A percentile compares a stretch with the other conserved stretches of the same genome.
Conservation (phyloP, 2,888 invertebrate genomes). For the Villa cingulata region DNA sequence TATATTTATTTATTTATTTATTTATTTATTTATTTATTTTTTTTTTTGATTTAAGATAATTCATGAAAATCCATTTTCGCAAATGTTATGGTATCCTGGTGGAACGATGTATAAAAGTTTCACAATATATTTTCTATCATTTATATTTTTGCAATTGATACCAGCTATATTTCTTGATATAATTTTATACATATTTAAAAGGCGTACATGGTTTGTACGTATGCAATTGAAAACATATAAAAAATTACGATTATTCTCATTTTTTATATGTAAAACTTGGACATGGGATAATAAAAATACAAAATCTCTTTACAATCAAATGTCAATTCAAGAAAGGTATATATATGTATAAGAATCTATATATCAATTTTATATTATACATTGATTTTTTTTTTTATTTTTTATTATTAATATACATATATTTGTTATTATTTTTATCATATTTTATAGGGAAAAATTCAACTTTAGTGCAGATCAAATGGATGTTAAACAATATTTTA, state of each 20-base stretch:
- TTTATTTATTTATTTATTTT: too few relatives aligned
- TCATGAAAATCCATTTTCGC: slow-evolving; percentile 35
- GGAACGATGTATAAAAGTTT: slow-evolving; percentile 26
- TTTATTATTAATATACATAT: too few relatives aligned
- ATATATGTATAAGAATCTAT: too few relatives aligned
- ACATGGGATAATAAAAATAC: slow-evolving; percentile 5
- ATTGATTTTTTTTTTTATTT: background rate
- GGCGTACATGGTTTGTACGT: slow-evolving; percentile 2
- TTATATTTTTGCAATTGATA: slow-evolving; percentile 40
- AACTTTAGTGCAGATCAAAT: slow-evolving; percentile 5
- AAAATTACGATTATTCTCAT: slow-evolving; percentile 5
- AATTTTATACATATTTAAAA: slow-evolving; percentile 25
- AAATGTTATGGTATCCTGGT: slow-evolving; percentile 36
- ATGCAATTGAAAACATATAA: slow-evolving; percentile 4
- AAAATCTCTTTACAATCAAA: background rate
- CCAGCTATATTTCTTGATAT: slow-evolving; percentile 43
- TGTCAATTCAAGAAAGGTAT: slow-evolving; percentile 3
- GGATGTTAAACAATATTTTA: slow-evolving; percentile 5
- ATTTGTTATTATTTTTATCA: too few relatives aligned
- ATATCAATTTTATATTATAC: background rate
- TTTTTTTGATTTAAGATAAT: slow-evolving; percentile 13
- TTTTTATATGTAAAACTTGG: slow-evolving; percentile 4
- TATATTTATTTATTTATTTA: background rate
- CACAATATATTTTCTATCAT: slow-evolving; percentile 36
- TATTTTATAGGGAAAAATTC: slow-evolving; percentile 3